A percentile compares a stretch with the other conserved stretches of the same genome.
These are phyloP conservation scores for Nudaria mundana DNA, from an alignment of 2,888 invertebrate genomes.

Conservation along the genomic window DNA sequence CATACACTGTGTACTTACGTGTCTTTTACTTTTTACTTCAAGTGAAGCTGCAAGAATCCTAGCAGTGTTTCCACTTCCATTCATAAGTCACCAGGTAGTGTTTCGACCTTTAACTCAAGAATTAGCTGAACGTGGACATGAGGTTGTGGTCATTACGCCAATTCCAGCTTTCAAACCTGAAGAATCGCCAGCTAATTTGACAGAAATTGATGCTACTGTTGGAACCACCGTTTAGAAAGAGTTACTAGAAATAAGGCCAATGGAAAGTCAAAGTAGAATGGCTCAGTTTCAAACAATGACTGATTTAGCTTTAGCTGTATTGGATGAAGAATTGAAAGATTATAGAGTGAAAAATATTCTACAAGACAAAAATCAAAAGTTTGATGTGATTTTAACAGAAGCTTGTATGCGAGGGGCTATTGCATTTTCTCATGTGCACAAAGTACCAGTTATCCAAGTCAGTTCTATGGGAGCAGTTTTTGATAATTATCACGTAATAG, in stretches of 20 bases:
- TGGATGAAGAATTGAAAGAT: constrained; percentile 5
- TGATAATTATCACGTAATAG: constrained; percentile 29
- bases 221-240: no score
- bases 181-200: constrained; percentile 41
- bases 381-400: constrained; percentile 41
- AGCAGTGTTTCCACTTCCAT: constrained; percentile 37
- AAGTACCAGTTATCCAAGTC: constrained; percentile 40
- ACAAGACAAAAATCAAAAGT: constrained; percentile 17
- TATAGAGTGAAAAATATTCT: constrained; percentile 25
- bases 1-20: no score
- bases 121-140: constrained; percentile 53
- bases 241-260: no score
- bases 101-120: constrained; percentile 43
- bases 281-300: constrained; percentile 1
- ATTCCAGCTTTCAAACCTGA: constrained; percentile 34
- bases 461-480: constrained; percentile 38
- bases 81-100: constrained; percentile 50
- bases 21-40: background rate
- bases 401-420: constrained; percentile 21
- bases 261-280: background rate
- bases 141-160: constrained; percentile 52
- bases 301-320: background rate
- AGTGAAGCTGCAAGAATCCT: constrained; percentile 34
- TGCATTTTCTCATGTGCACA: constrained; percentile 23
- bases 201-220: constrained; percentile 54